Base-by-base conservation (phyloP, 2,797 vertebrate species). In the Melanotaenia parkinsoni region DNA sequence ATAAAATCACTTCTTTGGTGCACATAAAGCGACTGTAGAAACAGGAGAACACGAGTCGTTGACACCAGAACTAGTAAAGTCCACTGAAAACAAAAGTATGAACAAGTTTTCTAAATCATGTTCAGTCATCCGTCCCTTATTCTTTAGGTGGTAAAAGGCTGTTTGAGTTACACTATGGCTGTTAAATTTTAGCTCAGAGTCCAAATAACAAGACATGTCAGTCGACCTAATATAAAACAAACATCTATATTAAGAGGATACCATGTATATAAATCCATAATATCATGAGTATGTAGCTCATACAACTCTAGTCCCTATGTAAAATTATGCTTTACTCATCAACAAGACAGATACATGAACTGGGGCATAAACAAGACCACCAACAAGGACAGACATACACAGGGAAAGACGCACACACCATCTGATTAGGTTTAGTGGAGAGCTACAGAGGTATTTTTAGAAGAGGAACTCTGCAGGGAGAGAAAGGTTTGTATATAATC, bases 401-500 rank as follows among this genome's bases (percentile, higher is more conserved):
- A 56, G 18, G 59, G 63, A 70, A 45, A 67, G 18, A 77, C 3
- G 2, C 63, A 37, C 65, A 79, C 69, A 63, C 22, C 53, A 40
- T 28, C 57, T 30, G 70, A 80, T 61, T 59, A 80, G 59, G 68
- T 77, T 82, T 63, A 71, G 61, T 74, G 83, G 81, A 75, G 85
- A 87, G 73, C 79, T 89, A 75, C 69, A n/a, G 77, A 54, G 75
- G 24, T 92, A 93, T 94, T 93, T 93, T 89, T 90, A 90, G 91
- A 85, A 60, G 63, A 80, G 70, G 51, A 81, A 74, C 80, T 70
- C 74, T 69, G 51, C 58, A 51, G 79, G 71, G 85, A 83, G 57
- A 67, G 92, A 89, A 91, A 91, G 86, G 78, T 83, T 86, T 91
- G 89, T 72, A 84, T 63, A 79, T 86, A 93, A 93, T 94, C 93